Evolutionary conservation across 1,140 invertebrate species (phyloP), one percentile per base, ranked within the genome.

Genomic region (Hermatobates lingyangjiaoensis): DNA sequence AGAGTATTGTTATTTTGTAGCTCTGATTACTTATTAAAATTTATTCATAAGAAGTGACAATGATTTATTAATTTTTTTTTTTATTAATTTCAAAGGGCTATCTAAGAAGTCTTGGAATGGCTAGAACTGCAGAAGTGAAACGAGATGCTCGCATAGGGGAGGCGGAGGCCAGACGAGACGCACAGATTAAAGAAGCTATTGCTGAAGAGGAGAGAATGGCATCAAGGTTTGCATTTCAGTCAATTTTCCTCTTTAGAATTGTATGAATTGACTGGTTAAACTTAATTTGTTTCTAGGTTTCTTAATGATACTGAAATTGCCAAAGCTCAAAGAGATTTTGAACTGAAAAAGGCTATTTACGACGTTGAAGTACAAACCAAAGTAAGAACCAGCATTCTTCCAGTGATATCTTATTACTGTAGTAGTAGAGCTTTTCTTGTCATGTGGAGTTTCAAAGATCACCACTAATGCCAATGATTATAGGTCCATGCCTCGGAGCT

Each of bases 331-430:
- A 70, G 91, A 59, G 92, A 97, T 68, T 98, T 96, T 66, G 90
- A 97, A 68, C 65, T 97, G 45, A 96, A 97, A 66, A 95, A 97
- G 66, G 92, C 93, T 18, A 83, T 86, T 18, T 98, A 96, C 64
- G 93, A 97, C 66, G 81, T 90, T 54, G 92, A 97, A 76, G 90
- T 97, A 28, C 86, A 93, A 68, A 92, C 90, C 3, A 96, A 94
- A 68, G 76, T 77, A 76, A 72, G 66, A n/a, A n/a, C n/a, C n/a
- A n/a, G n/a, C n/a, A n/a, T n/a, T n/a, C n/a, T n/a, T n/a, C n/a
- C n/a, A n/a, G n/a, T n/a, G n/a, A n/a, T n/a, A n/a, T n/a, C n/a
- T n/a, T n/a, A n/a, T n/a, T n/a, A n/a, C n/a, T n/a, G n/a, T n/a
- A n/a, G n/a, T n/a, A n/a, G n/a, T n/a, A n/a, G n/a, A n/a, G n/a